Conservation (phyloP, 2,888 invertebrate genomes). For the Lomographa bimaculata region DNA sequence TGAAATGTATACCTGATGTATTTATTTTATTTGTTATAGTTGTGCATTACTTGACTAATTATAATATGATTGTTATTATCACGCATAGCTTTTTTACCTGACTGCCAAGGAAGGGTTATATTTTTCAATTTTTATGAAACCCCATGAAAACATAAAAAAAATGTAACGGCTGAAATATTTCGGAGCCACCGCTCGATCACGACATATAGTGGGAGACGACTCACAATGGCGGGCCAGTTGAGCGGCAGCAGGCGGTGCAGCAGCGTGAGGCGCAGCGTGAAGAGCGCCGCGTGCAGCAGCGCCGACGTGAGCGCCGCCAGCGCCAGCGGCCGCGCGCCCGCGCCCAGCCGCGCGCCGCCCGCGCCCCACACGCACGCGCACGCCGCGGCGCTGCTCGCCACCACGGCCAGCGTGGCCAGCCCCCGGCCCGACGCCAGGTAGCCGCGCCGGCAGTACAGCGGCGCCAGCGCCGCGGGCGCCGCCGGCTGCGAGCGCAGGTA, state of each 20-base stretch:
- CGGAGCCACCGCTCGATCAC: too few relatives aligned
- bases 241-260: slow-evolving; percentile 69
- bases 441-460: slow-evolving; percentile 68
- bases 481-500: slow-evolving; percentile 70
- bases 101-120: too few relatives aligned
- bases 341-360: slow-evolving; percentile 49
- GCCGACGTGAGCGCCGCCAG: slow-evolving; percentile 64
- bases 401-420: slow-evolving; percentile 34
- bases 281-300: slow-evolving; percentile 65
- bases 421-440: slow-evolving; percentile 7
- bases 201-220: too few relatives aligned
- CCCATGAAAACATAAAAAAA: too few relatives aligned
- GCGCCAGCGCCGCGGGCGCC: slow-evolving; percentile 65
- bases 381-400: slow-evolving; percentile 46
- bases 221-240: slow-evolving; percentile 61
- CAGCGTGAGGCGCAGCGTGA: slow-evolving; percentile 62
- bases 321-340: slow-evolving; percentile 64
- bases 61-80: too few relatives aligned
- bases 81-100: too few relatives aligned
- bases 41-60: too few relatives aligned
- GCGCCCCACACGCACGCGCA: slow-evolving; percentile 57
- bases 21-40: too few relatives aligned
- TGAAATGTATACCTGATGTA: too few relatives aligned
- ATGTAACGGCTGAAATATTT: too few relatives aligned
- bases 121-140: too few relatives aligned